Percentiles rank a stretch among this genome's conserved stretches.
Conservation (phyloP, 2,888 invertebrate species). For the Erebia ligea region DNA sequence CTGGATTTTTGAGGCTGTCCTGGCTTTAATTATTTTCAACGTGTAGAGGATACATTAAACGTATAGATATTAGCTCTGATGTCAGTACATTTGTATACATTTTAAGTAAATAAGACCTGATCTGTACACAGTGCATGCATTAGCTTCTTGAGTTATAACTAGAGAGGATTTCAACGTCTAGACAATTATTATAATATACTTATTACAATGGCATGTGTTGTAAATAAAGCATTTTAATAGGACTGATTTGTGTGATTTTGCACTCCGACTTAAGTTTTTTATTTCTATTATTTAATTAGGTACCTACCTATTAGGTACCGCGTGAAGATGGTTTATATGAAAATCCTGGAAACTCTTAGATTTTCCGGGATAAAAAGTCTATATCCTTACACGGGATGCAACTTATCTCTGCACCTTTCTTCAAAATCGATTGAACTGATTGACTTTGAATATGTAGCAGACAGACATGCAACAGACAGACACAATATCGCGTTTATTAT, state of each 20-base stretch:
- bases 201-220: not conserved
- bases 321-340: too few relatives aligned
- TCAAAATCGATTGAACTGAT: too few relatives aligned
- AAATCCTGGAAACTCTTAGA: too few relatives aligned
- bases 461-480: too few relatives aligned
- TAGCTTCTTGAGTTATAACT: not conserved
- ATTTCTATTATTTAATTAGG: too few relatives aligned
- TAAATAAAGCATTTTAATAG: not conserved
- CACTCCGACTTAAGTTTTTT: not conserved
- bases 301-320: too few relatives aligned
- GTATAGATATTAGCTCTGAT: constrained; percentile 3
- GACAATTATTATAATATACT: not conserved
- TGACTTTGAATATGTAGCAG: too few relatives aligned
- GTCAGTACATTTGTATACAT: not conserved
- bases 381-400: too few relatives aligned
- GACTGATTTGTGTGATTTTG: not conserved
- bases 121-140: not conserved
- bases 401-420: too few relatives aligned
- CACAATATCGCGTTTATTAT: too few relatives aligned
- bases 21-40: not conserved
- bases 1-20: too few relatives aligned
- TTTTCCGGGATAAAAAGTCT: too few relatives aligned
- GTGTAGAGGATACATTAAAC: not conserved
- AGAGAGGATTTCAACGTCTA: constrained; percentile 1
- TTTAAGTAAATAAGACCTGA: constrained; percentile 2